Conservation (phyloP, 2,888 invertebrate genomes). For the Pristionchus maxplancki region DNA sequence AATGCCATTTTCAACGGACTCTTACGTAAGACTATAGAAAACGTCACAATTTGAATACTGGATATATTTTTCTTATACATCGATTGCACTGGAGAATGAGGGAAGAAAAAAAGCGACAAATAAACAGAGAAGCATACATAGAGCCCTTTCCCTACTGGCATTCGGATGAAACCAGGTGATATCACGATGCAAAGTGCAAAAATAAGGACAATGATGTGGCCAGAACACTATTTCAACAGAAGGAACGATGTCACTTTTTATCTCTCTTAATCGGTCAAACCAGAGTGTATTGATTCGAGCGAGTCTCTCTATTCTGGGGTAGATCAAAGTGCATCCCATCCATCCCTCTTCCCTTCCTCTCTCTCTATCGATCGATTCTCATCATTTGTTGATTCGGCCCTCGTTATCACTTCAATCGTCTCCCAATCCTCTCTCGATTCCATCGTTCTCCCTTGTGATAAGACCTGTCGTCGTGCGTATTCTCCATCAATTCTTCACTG, state of each 20-base stretch:
- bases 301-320: not conserved
- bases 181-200: not conserved
- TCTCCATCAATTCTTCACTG: not conserved
- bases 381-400: conserved; percentile 19
- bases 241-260: not conserved
- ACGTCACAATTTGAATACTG: no score
- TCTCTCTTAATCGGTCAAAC: no score
- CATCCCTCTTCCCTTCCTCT: not conserved
- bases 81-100: no score
- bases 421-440: conserved; percentile 1
- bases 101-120: no score
- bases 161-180: not conserved
- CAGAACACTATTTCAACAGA: not conserved
- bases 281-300: not conserved
- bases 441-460: conserved; percentile 13
- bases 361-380: not conserved
- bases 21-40: no score
- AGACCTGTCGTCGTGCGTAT: conserved; percentile 20
- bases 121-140: no score
- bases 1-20: no score
- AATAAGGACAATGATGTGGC: not conserved
- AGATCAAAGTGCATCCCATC: not conserved
- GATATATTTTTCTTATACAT: no score
- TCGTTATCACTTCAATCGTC: conserved; percentile 1
- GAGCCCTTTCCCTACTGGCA: no score